These are phyloP conservation scores for Acridotheres tristis DNA, from an alignment of 2,797 vertebrate genomes.

Conservation along the genomic window DNA sequence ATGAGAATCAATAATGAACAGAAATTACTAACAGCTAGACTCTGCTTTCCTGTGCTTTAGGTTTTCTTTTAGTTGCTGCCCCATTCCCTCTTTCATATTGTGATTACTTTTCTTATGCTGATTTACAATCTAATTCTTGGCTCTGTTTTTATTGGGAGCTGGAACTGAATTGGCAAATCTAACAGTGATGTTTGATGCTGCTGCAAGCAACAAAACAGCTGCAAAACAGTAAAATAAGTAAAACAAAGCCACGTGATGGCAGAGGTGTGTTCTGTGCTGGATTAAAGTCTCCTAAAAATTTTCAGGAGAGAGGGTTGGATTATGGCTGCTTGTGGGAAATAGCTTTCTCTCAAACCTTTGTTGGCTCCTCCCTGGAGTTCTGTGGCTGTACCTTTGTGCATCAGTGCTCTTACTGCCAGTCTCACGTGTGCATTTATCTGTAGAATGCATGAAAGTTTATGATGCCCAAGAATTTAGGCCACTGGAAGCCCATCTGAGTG, in stretches of 20 bases:
- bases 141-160: neutral
- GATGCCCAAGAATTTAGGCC: neutral
- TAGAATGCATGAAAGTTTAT: neutral
- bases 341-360: neutral
- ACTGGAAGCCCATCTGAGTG: neutral
- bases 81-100: neutral
- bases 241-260: accelerated
- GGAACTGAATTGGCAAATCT: neutral
- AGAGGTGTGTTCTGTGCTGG: neutral
- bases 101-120: neutral
- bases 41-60: neutral
- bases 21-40: neutral
- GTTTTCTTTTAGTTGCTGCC: neutral
- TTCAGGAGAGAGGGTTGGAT: neutral
- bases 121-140: neutral
- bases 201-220: neutral
- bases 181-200: neutral
- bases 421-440: neutral
- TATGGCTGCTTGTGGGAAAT: neutral
- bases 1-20: neutral
- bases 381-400: neutral
- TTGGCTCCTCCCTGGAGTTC: neutral
- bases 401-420: neutral
- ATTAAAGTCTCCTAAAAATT: neutral
- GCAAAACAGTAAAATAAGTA: neutral